These are phyloP conservation scores for Hestina assimilis DNA, from an alignment of 1,140 invertebrate species.

Conservation along the genomic window DNA sequence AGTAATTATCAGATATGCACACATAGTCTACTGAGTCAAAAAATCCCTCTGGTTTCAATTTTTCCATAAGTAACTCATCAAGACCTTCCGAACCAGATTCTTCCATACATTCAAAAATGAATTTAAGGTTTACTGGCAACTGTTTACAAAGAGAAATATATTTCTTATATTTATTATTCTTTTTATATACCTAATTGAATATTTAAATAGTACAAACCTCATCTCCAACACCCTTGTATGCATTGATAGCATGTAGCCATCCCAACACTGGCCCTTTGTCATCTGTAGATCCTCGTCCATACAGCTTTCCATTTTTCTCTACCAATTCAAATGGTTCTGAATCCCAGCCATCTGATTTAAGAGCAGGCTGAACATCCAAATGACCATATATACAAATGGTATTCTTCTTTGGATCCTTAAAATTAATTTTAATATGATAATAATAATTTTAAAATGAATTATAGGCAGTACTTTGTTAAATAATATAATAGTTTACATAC, in stretches of 20 bases:
- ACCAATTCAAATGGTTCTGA: conserved; percentile 95
- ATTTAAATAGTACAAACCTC: conserved; percentile 47
- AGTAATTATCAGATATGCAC: conserved; percentile 99
- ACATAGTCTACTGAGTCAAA: conserved; percentile 94
- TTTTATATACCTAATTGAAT: background rate
- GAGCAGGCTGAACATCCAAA: conserved; percentile 97
- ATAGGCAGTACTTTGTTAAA: background rate
- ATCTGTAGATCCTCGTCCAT: conserved; percentile 94
- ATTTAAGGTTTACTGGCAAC: conserved; percentile 97
- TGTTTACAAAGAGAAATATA: conserved; percentile 38
- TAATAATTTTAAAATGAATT: background rate
- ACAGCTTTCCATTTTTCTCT: conserved; percentile 94
- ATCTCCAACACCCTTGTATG: conserved; percentile 86
- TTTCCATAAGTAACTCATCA: conserved; percentile 88
- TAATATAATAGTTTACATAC: conserved; percentile 52
- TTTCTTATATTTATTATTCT: background rate
- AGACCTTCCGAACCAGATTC: conserved; percentile 97
- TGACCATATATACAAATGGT: conserved; percentile 98
- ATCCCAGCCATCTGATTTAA: conserved; percentile 95
- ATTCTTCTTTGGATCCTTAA: conserved; percentile 88
- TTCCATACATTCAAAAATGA: conserved; percentile 99
- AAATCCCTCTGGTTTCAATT: conserved; percentile 82
- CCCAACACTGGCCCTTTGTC: conserved; percentile 96
- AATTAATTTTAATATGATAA: conserved; percentile 1
- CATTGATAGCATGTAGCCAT: conserved; percentile 96